Base-by-base conservation (phyloP, 1,140 invertebrate genomes). In the Cydia amplana region DNA sequence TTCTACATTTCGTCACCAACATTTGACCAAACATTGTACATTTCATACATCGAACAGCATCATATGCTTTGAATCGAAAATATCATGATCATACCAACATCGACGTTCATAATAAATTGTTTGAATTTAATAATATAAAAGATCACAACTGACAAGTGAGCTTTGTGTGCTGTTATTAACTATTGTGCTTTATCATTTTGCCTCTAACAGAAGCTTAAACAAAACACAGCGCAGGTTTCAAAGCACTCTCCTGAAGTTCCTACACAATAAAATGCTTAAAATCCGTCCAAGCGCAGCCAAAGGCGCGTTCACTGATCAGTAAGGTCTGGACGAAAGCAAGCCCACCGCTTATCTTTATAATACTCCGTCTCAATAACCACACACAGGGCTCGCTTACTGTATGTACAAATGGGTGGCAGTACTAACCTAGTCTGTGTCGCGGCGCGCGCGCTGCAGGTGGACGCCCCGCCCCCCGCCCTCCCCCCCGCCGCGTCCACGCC, bases 401-500 rank as follows among this genome's bases (percentile, higher is more conserved):
- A 74, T 77, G 60, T 73, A 75, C 74, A 75, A 75, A 76, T 72
- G 72, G 84, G 87, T 88, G 84, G 82, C 83, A 85, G 87, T 89
- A 91, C 89, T 91, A 91, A 91, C 89, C 77, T 83, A 84, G 88
- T 88, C 87, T 91, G 80, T 80, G 83, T 83, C 84, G 82, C 82
- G 83, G 83, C 88, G 86, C 83, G 79, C 83, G 86, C 81, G 65
- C 84, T 86, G 79, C 86, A 90, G 91, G 89, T 88, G 85, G 84
- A 82, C 80, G 77, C 79, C 64, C 78, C 80, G 36, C 73, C 70
- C 9, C 75, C 46, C 40, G 76, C 55, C 20, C 82, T 10, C 80
- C 83, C 82, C 10, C 77, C 63, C 75, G 80, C 77, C 79, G 78
- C 78, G 65, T 75, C 79, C 85, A 85, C 77, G 90, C 72, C 72